Base-by-base conservation (phyloP, 1,140 invertebrate genomes). In the Drosophila sp. region DNA sequence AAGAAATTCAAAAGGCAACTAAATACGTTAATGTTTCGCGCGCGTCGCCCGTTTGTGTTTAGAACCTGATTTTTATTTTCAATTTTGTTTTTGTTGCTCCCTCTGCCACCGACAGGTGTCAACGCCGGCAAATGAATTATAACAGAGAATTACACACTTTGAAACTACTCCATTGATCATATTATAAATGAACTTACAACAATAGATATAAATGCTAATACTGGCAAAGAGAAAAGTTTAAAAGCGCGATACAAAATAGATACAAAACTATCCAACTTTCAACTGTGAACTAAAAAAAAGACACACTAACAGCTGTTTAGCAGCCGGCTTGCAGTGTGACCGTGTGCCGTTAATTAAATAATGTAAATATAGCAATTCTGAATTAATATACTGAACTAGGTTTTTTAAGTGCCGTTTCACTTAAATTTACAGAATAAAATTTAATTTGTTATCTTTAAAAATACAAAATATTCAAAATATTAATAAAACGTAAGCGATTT, bases 1-100 rank as follows among this genome's bases (percentile, higher is more conserved):
- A 72, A 66, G 67, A 89, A 82, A 89, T 87, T 89, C 83, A 89
- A 87, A 89, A 81, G 71, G 73, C 66, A 89, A 89, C 78, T 86
- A 57, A 76, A 66, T 74, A 65, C 74, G 75, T 76, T 73, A 50
- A 67, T 56, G 70, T 71, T 76, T 72, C 62, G 78, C 78, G 81
- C 81, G 74, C 77, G 57, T 36, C 16, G 34, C 64, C 45, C 16
- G 34, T 67, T 75, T 83, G 53, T 46, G 69, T 46, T 51, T 64
- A 89, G 82, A 86, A 87, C 82, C 56, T 67, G 82, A 69, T 59
- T 74, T 78, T 62, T 36, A 56, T 67, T 46, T 67, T 40, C 48
- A 73, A 54, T 56, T 46, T 72, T 54, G 59, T 67, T 63, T 27
- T 72, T 66, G 16, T 75, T 72, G 63, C 36, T 73, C 13, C 50